These are phyloP conservation scores for Nicator chloris DNA, from an alignment of 2,113 vertebrate species.

Conservation along the genomic window DNA sequence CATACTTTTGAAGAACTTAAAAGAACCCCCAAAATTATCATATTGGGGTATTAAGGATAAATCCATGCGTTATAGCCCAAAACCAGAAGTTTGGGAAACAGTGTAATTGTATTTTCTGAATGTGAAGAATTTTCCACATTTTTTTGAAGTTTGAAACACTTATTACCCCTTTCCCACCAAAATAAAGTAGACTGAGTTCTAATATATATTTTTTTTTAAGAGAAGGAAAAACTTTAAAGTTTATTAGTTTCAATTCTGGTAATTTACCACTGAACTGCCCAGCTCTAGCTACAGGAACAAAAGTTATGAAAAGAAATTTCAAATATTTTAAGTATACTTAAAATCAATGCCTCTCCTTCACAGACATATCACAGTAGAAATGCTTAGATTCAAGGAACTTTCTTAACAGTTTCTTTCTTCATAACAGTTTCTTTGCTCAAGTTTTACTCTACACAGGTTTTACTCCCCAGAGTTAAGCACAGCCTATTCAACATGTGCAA, in stretches of 20 bases:
- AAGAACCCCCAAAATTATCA: background rate
- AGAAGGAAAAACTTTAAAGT: background rate
- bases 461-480: background rate
- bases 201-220: background rate
- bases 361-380: background rate
- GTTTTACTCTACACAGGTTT: background rate
- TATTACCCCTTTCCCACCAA: background rate
- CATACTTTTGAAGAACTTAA: background rate
- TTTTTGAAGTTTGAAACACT: background rate
- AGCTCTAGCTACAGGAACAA: background rate
- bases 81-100: background rate
- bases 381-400: background rate
- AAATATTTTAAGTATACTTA: background rate
- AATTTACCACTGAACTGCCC: background rate
- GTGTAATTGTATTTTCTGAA: background rate
- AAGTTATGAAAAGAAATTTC: background rate
- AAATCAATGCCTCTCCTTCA: background rate
- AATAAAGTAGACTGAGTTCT: background rate
- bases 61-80: background rate
- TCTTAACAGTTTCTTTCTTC: background rate
- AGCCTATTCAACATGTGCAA: background rate
- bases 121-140: background rate
- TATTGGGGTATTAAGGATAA: background rate
- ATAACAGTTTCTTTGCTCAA: background rate
- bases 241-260: background rate